Evolutionary conservation across 2,797 vertebrate genomes (phyloP), one percentile per base, ranked within the genome.

Genomic region (Eulemur mongoz): DNA sequence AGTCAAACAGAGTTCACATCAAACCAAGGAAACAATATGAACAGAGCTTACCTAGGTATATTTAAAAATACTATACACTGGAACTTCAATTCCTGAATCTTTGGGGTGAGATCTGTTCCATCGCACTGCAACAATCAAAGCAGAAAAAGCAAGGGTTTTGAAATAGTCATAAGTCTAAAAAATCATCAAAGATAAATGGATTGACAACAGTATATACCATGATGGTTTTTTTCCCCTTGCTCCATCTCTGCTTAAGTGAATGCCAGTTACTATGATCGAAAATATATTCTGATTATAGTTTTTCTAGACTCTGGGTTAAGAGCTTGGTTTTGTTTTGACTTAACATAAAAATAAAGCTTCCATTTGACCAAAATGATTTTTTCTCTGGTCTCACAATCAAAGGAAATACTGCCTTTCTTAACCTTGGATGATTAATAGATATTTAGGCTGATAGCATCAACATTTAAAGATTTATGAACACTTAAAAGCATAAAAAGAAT

Each of bases 1-100:
- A 50, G 78, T 75, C 65, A 65, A 65, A 18, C 63, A 57, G 45
- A 54, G 57, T 32, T 54, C 67, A 76, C 7, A 48, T n/a, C 57
- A 85, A 93, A 91, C n/a, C 75, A 80, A 50, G 38, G 43, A 86
- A 79, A 76, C 4, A 13, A 38, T 20, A 82, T 22, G 11, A 93
- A 54, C 79, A 91, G 69, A 88, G 65, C 98, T 98, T 98, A 99
- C 99, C 99, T 99, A 99, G 99, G 99, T 98, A 99, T 99, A 99
- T 99, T 99, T 98, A 99, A 99, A 99, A 99, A 99, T 98, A 99
- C 99, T 97, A 99, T 99, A 99, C 99, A 99, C 98, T 99, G 99
- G 98, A 99, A 99, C 98, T 99, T 99, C 99, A 99, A 98, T 98
- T 99, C 99, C 99, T 99, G 99, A 98, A 99, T 99, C 99, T 99